Conservation (phyloP, 2,113 vertebrate genomes). For the Otis tarda region DNA sequence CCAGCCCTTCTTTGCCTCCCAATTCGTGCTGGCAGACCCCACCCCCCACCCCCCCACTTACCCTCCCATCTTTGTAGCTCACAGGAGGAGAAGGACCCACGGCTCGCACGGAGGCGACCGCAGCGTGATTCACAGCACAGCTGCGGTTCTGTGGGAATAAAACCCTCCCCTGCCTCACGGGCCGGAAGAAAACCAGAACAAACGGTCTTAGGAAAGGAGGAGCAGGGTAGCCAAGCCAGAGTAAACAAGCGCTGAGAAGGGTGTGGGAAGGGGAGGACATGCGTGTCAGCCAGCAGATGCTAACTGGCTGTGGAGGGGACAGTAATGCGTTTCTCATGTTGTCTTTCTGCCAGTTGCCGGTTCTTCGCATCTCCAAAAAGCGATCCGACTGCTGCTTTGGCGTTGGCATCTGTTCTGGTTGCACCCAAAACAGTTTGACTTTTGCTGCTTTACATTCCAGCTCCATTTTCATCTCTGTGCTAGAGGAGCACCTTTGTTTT, state of each 20-base stretch:
- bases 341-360: not conserved
- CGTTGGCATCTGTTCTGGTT: not conserved
- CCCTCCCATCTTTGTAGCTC: not conserved
- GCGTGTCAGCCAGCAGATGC: not conserved
- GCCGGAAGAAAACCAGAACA: conserved; percentile 63
- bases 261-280: conserved; percentile 24
- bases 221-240: conserved; percentile 46
- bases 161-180: conserved; percentile 33
- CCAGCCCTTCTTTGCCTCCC: not conserved
- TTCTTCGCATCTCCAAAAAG: not conserved
- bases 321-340: not conserved
- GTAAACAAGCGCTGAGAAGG: conserved; percentile 47
- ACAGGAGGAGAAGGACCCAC: not conserved
- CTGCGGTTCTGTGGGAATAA: conserved; percentile 60
- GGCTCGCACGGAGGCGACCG: not conserved
- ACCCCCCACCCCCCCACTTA: too few species aligned
- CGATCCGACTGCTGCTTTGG: accelerated
- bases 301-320: not conserved
- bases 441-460: not conserved
- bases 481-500: not conserved
- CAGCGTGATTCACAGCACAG: conserved; percentile 52
- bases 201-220: conserved; percentile 48
- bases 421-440: not conserved
- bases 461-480: not conserved
- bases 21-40: not conserved